Conservation (phyloP, 2,797 vertebrate species). For the Chromis chromis region DNA sequence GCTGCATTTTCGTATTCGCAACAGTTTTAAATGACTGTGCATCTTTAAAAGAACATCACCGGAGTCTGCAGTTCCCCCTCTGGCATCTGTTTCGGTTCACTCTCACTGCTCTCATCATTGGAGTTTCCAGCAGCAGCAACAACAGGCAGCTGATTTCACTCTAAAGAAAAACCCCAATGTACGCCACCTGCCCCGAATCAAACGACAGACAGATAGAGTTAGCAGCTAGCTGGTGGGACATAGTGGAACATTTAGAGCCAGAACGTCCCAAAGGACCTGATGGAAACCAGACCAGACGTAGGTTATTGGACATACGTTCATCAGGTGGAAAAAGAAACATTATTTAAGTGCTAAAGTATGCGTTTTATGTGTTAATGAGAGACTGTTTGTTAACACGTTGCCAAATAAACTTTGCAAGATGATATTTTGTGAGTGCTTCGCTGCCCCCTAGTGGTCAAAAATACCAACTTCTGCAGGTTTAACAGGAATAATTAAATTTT, state of each 20-base stretch:
- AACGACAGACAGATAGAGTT: slow-evolving; percentile 30
- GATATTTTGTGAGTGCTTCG: neutral
- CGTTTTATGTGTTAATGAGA: neutral
- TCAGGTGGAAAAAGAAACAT: slow-evolving; percentile 8
- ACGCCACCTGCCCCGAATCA: slow-evolving; percentile 25
- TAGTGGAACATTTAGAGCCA: slow-evolving; percentile 26
- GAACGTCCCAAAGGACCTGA: neutral
- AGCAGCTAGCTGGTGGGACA: neutral
- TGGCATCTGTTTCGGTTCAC: neutral
- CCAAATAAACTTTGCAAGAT: too few relatives aligned
- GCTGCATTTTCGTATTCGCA: neutral
- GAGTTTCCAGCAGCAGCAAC: slow-evolving; percentile 15
- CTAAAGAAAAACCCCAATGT: neutral
- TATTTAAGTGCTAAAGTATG: neutral
- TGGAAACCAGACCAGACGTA: slow-evolving; percentile 9
- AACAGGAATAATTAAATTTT: neutral
- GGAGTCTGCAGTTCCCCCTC: neutral
- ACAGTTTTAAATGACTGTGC: neutral
- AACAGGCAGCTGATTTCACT: slow-evolving; percentile 31
- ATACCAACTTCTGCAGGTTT: neutral
- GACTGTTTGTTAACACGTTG: neutral
- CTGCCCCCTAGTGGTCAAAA: neutral
- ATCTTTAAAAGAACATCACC: neutral
- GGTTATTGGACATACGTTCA: neutral
- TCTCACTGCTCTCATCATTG: slow-evolving; percentile 8